Evolutionary conservation across 1,140 invertebrate species (phyloP).

Genomic region (Galleria mellonella): DNA sequence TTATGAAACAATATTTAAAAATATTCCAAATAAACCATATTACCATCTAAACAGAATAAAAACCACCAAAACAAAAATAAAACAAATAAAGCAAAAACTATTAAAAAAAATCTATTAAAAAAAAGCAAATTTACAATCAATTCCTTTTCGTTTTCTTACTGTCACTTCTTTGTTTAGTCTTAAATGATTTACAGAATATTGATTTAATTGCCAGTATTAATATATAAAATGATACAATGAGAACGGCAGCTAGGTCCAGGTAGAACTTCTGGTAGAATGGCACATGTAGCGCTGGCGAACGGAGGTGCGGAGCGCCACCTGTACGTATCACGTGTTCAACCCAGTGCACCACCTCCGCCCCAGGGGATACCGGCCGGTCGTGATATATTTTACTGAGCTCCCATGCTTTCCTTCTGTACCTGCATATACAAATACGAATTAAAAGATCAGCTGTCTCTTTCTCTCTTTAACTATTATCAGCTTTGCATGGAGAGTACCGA

Average conservation of each 20-base stretch:
- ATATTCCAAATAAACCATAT: no score
- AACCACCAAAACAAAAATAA: no score
- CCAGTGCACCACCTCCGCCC: slow-evolving; percentile 30
- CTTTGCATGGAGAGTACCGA: no score
- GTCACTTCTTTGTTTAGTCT: not conserved
- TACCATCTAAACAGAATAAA: no score
- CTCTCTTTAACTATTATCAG: not conserved
- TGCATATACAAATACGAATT: not conserved
- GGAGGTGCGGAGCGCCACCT: slow-evolving; percentile 31
- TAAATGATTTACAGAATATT: not conserved
- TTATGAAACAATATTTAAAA: no score
- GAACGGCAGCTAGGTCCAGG: slow-evolving; percentile 21
- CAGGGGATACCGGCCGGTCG: slow-evolving; percentile 24
- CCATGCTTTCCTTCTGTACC: slow-evolving; percentile 6
- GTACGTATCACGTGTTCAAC: slow-evolving; percentile 38
- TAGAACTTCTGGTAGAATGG: slow-evolving; percentile 36
- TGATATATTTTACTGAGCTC: slow-evolving; percentile 24
- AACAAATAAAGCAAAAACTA: not conserved
- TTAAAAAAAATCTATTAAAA: not conserved
- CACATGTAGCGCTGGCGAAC: slow-evolving; percentile 24
- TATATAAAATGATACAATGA: not conserved
- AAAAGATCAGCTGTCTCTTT: not conserved
- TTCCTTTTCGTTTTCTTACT: not conserved
- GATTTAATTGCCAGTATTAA: not conserved
- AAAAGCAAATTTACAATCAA: not conserved